Conservation (phyloP, 2,888 invertebrate genomes). For the Chrysopilus asiliformis region DNA sequence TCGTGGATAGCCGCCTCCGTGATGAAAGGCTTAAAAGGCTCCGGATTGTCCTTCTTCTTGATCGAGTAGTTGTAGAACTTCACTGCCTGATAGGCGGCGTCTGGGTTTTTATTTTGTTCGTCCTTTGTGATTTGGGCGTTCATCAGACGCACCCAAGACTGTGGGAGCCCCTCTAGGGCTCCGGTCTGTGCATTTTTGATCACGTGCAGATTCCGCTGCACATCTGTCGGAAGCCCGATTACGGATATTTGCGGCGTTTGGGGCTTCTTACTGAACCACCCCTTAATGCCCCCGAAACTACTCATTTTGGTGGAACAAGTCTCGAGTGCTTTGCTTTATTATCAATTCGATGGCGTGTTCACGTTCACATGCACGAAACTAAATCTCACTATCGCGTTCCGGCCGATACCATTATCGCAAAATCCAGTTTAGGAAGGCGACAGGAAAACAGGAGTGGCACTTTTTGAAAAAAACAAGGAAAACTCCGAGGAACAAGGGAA, state of each 20-base stretch:
- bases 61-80: conserved; percentile 82
- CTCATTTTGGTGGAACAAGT: too few species aligned
- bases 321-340: too few species aligned
- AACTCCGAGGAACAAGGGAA: too few species aligned
- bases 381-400: too few species aligned
- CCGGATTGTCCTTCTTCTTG: conserved; percentile 60
- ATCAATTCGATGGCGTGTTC: too few species aligned
- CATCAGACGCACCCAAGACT: conserved; percentile 65
- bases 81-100: conserved; percentile 79
- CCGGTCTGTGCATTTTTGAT: conserved; percentile 72
- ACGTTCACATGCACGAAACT: too few species aligned
- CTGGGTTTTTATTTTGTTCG: conserved; percentile 81
- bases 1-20: conserved; percentile 68
- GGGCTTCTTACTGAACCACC: conserved; percentile 35
- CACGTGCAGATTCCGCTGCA: conserved; percentile 77
- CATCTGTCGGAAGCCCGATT: conserved; percentile 74
- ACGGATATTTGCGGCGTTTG: conserved; percentile 32
- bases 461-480: too few species aligned
- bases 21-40: conserved; percentile 66
- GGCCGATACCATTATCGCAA: too few species aligned
- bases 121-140: conserved; percentile 72
- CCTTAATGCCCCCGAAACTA: conserved; percentile 18
- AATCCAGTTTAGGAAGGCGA: too few species aligned
- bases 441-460: conserved; percentile 17
- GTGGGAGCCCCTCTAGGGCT: conserved; percentile 71